Conservation (phyloP, 2,113 vertebrate species). For the Apteryx owenii region DNA sequence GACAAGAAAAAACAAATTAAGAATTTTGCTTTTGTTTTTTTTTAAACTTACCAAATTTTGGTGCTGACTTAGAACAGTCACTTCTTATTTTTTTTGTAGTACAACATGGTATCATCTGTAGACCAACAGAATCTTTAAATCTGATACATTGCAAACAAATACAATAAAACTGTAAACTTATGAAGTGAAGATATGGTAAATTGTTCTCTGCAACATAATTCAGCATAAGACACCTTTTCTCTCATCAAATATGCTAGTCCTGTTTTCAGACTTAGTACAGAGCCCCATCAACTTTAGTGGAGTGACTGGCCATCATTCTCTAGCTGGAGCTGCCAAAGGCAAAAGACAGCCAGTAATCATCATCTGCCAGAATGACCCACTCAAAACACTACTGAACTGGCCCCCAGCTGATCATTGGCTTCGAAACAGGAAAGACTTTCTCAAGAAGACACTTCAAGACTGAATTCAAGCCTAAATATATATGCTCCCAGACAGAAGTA, state of each 20-base stretch:
- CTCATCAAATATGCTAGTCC: neutral
- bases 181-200: neutral
- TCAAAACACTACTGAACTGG: neutral
- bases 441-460: neutral
- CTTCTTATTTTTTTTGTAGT: slow-evolving; percentile 83
- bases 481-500: neutral
- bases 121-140: slow-evolving; percentile 87
- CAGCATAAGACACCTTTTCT: neutral
- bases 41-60: slow-evolving; percentile 88
- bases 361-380: neutral
- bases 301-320: neutral
- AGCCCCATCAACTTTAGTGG: neutral
- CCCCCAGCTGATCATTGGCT: neutral
- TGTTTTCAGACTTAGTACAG: neutral
- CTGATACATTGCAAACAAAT: slow-evolving; percentile 73
- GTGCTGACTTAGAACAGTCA: slow-evolving; percentile 82
- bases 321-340: neutral
- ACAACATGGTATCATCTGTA: slow-evolving; percentile 82
- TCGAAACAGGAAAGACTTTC: neutral
- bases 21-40: neutral
- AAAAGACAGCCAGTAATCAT: neutral
- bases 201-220: neutral
- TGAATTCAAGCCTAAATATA: neutral
- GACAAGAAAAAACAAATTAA: neutral
- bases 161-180: neutral